A percentile compares a stretch with the other conserved stretches of the same genome.
phyloP scores from a whole-genome alignment of 2,113 vertebrate species.

The Shinisaurus crocodilurus region DNA sequence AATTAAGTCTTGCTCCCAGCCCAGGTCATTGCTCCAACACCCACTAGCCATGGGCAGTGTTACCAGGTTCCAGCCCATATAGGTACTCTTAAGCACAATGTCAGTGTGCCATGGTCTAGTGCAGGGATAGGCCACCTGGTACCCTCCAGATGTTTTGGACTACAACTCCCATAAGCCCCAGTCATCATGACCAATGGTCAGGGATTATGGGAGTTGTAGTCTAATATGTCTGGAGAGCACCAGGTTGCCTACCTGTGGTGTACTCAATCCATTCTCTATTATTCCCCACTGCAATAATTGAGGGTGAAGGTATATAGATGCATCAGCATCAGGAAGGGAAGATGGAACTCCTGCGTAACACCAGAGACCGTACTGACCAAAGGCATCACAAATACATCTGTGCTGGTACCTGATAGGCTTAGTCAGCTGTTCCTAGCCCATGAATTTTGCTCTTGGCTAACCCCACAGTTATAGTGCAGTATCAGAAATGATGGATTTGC shows the following conservation, averaged over 20 bases:
- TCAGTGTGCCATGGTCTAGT: background rate
- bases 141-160: background rate
- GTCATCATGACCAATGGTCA: too few species aligned
- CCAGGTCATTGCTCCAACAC: background rate
- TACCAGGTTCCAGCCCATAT: background rate
- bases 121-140: too few species aligned
- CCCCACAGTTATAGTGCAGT: background rate
- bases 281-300: background rate
- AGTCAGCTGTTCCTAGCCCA: background rate
- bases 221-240: background rate
- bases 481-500: too few species aligned
- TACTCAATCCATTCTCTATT: background rate
- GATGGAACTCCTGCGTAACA: background rate
- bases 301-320: background rate
- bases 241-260: background rate
- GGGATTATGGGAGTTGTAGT: too few species aligned
- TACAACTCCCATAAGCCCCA: too few species aligned
- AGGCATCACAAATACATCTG: background rate
- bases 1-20: background rate
- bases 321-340: background rate
- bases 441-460: background rate
- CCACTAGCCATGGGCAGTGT: background rate
- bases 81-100: background rate
- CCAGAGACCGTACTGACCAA: background rate
- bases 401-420: background rate